Evolutionary conservation across 2,113 vertebrate species (phyloP).

Genomic region (Siniperca knerii): DNA sequence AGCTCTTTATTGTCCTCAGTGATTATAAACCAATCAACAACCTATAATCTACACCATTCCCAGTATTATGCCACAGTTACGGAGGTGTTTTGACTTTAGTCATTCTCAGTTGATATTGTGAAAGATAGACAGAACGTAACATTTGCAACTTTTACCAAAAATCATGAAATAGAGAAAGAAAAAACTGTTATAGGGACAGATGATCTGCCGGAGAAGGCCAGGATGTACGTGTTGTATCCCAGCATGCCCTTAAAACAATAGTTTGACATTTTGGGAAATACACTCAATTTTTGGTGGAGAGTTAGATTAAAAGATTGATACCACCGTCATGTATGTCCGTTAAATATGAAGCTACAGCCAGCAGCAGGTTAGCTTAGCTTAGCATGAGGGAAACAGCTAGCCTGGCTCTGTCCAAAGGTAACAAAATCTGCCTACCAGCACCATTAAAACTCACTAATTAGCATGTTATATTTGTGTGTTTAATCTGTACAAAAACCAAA

Average conservation of each 20-base stretch:
- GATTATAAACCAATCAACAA: conserved; percentile 54
- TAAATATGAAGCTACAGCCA: neutral
- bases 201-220: neutral
- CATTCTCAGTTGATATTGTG: conserved; percentile 1
- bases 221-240: neutral
- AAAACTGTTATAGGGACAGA: neutral
- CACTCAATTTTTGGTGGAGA: neutral
- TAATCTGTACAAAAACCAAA: too few species aligned
- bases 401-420: neutral
- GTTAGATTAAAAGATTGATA: neutral
- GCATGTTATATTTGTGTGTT: neutral
- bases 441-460: neutral
- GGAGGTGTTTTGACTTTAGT: conserved; percentile 38
- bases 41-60: conserved; percentile 58
- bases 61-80: conserved; percentile 16
- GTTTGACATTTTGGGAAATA: neutral
- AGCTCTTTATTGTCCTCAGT: conserved; percentile 52
- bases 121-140: neutral
- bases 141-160: neutral
- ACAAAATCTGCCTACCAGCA: neutral
- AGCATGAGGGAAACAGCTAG: neutral
- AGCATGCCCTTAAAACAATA: neutral
- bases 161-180: neutral
- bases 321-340: neutral
- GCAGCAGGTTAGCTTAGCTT: neutral